Evolutionary conservation across 2,888 invertebrate species (phyloP), one percentile per base, ranked within the genome.

Genomic region (Pilophorus perplexus): DNA sequence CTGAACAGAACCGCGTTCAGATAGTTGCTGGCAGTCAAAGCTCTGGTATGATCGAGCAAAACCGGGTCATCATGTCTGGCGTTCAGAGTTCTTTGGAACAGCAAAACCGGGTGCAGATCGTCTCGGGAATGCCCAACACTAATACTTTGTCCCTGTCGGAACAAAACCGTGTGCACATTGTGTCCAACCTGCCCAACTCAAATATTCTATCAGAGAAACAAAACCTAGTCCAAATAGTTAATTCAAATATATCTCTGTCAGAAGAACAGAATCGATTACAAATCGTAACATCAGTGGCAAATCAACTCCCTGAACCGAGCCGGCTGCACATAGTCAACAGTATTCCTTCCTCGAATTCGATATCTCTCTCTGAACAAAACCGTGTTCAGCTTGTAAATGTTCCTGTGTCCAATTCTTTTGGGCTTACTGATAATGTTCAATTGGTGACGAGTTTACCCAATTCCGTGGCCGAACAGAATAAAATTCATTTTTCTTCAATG

Each of bases 241-340:
- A 68, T 59, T 67, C 66, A 6, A 69, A 67, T 48, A 68, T 67
- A 27, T 69, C 67, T 18, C 67, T 71, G 38, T 62, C 62, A 4
- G 71, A 72, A 48, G 72, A 72, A 48, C 72, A 72, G 40, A 72
- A 70, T 65, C 69, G 71, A 38, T 66, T 72, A 22, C 72, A 71
- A 55, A 70, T 72, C 18, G 70, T 71, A 28, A 71, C 67, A 46
- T 67, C 69, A 16, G 46, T 64, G 37, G 64, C 67, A 14, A 71
- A 69, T 57, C 68, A 72, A 40, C 16, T 62, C n/a, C 62, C 62
- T 12, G 62, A 62, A 8, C 69, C 71, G 42, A 71, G 68, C 46
- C 65, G 72, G 42, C 67, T 73, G 55, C 73, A 73, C 64, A 66
- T 73, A 52, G 71, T 73, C 20, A 70, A 71, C 27, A 73, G 72